Conservation (phyloP, 2,113 vertebrate genomes). For the Ochotona curzoniae region DNA sequence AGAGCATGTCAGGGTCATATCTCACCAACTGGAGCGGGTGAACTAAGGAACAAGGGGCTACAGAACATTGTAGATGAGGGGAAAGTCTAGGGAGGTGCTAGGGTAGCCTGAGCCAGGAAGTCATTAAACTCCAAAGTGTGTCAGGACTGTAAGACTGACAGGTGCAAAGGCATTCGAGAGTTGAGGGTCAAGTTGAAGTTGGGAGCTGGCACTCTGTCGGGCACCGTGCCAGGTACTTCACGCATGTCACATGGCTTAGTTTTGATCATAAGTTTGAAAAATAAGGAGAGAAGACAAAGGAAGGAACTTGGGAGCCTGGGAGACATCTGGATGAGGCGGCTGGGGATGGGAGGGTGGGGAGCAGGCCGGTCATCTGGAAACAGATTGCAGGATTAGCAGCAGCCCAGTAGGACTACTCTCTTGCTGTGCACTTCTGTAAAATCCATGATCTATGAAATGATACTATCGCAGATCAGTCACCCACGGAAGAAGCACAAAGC, state of each 20-base stretch:
- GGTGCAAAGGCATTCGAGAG: not conserved
- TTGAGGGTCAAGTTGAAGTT: not conserved
- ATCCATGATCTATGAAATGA: conserved; percentile 20
- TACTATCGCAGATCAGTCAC: conserved; percentile 56
- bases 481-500: conserved; percentile 66
- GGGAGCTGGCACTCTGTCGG: not conserved
- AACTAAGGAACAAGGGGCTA: not conserved
- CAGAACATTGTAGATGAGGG: not conserved
- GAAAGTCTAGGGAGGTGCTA: not conserved
- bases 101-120: not conserved
- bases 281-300: not conserved
- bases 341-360: not conserved
- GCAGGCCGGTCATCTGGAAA: not conserved
- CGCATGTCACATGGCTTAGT: not conserved
- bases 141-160: not conserved
- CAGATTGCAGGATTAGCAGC: not conserved
- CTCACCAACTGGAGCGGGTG: not conserved
- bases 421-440: not conserved
- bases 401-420: not conserved
- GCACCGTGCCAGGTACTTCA: conserved; percentile 24
- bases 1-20: not conserved
- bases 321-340: not conserved
- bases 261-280: conserved; percentile 19
- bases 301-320: not conserved
- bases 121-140: not conserved